Evolutionary conservation across 2,888 invertebrate genomes (phyloP), one percentile per base, ranked within the genome.

Genomic region (Eugnorisma glareosa): DNA sequence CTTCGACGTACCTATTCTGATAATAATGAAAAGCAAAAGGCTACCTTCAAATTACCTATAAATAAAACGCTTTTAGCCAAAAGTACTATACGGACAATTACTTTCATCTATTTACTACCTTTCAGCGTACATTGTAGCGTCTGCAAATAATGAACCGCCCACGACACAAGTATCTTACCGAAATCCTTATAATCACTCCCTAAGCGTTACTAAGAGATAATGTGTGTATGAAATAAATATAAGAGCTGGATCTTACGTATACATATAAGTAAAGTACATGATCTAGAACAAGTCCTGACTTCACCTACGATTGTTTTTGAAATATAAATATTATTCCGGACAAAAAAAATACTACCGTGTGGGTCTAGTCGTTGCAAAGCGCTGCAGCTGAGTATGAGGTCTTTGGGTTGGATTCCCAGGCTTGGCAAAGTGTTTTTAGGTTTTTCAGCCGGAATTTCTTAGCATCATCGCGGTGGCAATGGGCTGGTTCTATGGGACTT

Each of bases 161-260:
- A 71, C 71, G 31, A 45, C n/a, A 37, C 21, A 57, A 40, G 15
- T 18, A 35, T 48, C 18, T 28, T 11, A 35, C 28, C 7, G 18
- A 82, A 64, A 68, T 66, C 43, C 15, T 43, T 31, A 64, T 63
- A 59, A 75, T 37, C 63, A 61, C 15, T 67, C 11, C n/a, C 35
- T 63, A 37, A 59, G 61, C n/a, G 67, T 63, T 67, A 15, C 70
- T 37, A 63, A 48, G n/a, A 71, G 35, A 71, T 57, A 81, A 71
- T 67, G 28, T 57, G 21, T 43, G 24, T 11, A 35, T 28, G 24
- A 43, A 66, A 45, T 61, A n/a, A 79, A 31, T 68, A 31, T 28
- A 66, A 21, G 13, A 59, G 10, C 24, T 45, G 40, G 18, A 18
- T 35, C 40, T 2, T n/a, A 67, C n/a, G 51, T n/a, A 57, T 45